Percentiles rank a stretch among this genome's conserved stretches.
phyloP scores from a whole-genome alignment of 2,888 invertebrate genomes.

The Smittia sp. region DNA sequence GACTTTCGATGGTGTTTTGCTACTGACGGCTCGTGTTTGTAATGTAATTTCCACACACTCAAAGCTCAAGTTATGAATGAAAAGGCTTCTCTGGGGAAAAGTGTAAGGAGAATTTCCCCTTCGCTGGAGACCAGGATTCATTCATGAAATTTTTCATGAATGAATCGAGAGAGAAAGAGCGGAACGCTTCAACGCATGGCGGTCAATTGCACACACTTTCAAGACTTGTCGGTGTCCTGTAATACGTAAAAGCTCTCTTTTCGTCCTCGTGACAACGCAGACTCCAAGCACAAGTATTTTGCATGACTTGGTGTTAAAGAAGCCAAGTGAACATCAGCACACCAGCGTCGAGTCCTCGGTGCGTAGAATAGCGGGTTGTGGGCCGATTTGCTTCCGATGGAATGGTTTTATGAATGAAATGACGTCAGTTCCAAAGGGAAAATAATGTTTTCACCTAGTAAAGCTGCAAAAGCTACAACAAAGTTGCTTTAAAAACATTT shows the following conservation, averaged over 20 bases:
- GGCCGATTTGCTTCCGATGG: not conserved
- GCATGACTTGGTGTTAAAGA: not conserved
- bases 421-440: constrained; percentile 18
- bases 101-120: constrained; percentile 30
- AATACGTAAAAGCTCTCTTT: constrained; percentile 29
- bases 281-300: not conserved
- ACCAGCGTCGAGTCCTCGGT: not conserved
- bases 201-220: not conserved
- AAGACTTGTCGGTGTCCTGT: not conserved
- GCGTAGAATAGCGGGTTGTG: not conserved
- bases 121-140: not conserved
- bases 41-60: not conserved
- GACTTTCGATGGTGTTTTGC: constrained; percentile 16
- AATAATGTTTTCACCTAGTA: not conserved
- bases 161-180: not conserved
- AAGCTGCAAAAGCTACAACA: not conserved
- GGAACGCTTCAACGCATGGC: constrained; percentile 20
- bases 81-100: not conserved
- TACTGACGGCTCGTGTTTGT: not conserved
- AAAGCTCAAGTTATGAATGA: constrained; percentile 26
- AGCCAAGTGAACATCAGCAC: not conserved
- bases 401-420: constrained; percentile 37
- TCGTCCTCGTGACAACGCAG: not conserved
- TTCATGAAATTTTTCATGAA: constrained; percentile 30
- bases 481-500: too few species aligned